Conservation (phyloP, 2,888 invertebrate species). For the Andrena camellia region DNA sequence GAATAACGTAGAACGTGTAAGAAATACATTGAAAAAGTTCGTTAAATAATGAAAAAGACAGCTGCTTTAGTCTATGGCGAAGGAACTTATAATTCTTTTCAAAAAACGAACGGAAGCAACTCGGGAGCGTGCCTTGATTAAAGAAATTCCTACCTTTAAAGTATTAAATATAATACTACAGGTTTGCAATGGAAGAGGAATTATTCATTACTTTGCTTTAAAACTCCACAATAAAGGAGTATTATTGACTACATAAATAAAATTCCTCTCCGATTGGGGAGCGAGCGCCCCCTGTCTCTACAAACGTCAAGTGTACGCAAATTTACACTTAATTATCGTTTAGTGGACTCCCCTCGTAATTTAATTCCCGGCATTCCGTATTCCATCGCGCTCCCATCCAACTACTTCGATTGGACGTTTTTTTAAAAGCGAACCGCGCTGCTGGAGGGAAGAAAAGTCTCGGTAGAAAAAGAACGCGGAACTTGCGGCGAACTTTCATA, state of each 20-base stretch:
- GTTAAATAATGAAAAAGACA: too few species aligned
- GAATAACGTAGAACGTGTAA: conserved; percentile 19
- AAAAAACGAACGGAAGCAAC: too few species aligned
- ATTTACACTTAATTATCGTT: not conserved
- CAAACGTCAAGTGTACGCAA: not conserved
- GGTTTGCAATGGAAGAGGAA: too few species aligned
- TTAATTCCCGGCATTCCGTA: not conserved
- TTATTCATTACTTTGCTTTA: too few species aligned
- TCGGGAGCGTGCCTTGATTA: too few species aligned
- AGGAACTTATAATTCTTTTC: too few species aligned
- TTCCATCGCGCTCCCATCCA: not conserved
- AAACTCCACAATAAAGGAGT: too few species aligned
- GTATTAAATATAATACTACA: too few species aligned
- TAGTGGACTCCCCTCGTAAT: not conserved
- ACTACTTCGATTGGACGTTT: not conserved
- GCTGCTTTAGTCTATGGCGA: too few species aligned
- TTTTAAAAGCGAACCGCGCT: not conserved
- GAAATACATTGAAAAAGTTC: too few species aligned
- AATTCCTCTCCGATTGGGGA: not conserved
- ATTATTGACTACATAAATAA: not conserved
- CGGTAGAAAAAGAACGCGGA: not conserved
- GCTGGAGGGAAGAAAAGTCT: not conserved
- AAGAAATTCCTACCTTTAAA: too few species aligned
- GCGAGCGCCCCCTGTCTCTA: not conserved
- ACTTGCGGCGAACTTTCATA: not conserved